Conservation (phyloP, 2,113 vertebrate genomes). For the Forbesichthys agassizii region DNA sequence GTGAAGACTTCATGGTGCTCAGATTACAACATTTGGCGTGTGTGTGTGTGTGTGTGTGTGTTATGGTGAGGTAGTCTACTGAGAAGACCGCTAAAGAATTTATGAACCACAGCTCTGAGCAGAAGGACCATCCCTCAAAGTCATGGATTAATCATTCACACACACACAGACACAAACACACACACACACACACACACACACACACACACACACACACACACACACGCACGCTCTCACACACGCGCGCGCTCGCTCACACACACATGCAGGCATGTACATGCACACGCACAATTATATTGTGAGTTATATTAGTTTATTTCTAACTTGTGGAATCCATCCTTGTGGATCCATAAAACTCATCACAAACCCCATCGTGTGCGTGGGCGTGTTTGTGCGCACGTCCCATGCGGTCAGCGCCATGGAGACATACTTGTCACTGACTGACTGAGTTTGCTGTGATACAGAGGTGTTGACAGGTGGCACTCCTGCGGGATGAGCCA, state of each 20-base stretch:
- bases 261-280: conserved; percentile 1
- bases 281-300: neutral
- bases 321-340: neutral
- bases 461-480: conserved; percentile 66
- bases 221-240: conserved; percentile 1
- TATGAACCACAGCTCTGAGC: conserved; percentile 59
- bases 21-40: neutral
- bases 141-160: conserved; percentile 46
- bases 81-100: conserved; percentile 54
- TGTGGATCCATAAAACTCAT: conserved; percentile 20
- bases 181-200: conserved; percentile 4
- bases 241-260: conserved; percentile 6
- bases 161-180: neutral
- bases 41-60: conserved; percentile 16
- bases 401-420: conserved; percentile 59
- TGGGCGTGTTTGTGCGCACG: conserved; percentile 2
- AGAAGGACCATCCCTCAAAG: conserved; percentile 55
- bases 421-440: conserved; percentile 47
- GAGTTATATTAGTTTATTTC: conserved; percentile 14
- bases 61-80: conserved; percentile 30
- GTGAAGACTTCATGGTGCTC: neutral
- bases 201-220: neutral
- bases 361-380: conserved; percentile 34
- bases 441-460: conserved; percentile 53
- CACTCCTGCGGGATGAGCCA: conserved; percentile 48